Conservation (phyloP, 2,797 vertebrate genomes). For the Bufotes viridis region DNA sequence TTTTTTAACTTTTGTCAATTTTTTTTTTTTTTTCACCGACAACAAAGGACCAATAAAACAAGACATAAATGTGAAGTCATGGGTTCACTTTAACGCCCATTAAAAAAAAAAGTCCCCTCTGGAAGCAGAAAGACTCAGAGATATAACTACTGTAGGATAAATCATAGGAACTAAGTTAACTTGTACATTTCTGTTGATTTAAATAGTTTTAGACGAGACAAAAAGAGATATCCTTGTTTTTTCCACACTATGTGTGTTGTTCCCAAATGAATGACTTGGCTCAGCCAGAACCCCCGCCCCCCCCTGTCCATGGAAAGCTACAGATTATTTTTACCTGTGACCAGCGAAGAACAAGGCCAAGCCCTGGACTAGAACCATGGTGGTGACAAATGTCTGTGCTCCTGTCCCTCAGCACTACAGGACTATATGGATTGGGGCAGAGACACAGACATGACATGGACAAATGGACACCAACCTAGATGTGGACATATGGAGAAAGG, state of each 20-base stretch:
- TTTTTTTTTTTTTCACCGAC: conserved; percentile 91
- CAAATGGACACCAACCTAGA: conserved; percentile 29
- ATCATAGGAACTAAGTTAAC: conserved; percentile 99
- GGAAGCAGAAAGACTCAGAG: conserved; percentile 94
- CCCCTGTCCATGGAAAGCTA: conserved; percentile 82
- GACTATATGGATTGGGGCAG: conserved; percentile 53
- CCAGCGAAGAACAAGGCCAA: conserved; percentile 70
- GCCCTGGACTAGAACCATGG: conserved; percentile 18
- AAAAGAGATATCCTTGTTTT: conserved; percentile 84
- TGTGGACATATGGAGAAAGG: conserved; percentile 30
- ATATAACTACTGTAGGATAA: conserved; percentile 99
- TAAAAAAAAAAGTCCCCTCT: conserved; percentile 78
- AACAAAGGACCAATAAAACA: conserved; percentile 84
- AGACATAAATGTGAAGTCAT: conserved; percentile 91
- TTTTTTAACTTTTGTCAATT: conserved; percentile 91
- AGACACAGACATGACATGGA: conserved; percentile 37
- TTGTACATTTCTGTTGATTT: conserved; percentile 99
- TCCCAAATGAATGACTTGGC: conserved; percentile 90
- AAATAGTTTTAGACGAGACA: conserved; percentile 97
- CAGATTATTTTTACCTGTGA: conserved; percentile 81
- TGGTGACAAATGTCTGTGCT: conserved; percentile 14
- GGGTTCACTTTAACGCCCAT: conserved; percentile 86
- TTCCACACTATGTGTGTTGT: conserved; percentile 99
- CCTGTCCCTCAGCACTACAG: conserved; percentile 59
- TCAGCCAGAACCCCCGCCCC: conserved; percentile 47